Base-by-base conservation (phyloP, 2,797 vertebrate genomes). In the Alca torda region DNA sequence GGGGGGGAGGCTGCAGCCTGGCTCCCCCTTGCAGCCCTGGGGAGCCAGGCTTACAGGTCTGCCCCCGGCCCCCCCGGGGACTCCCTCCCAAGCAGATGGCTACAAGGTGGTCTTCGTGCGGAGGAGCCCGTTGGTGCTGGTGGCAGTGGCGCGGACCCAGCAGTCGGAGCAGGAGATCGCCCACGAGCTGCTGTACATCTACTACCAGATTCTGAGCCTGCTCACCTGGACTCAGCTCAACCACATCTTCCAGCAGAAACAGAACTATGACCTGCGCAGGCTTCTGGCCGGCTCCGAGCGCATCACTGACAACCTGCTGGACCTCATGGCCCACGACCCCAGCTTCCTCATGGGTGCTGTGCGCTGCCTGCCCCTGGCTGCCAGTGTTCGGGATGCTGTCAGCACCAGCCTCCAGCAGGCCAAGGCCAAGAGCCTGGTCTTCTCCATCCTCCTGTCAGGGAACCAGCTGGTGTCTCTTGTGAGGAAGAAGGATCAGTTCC, bases 171-270 rank as follows among this genome's bases (percentile, higher is more conserved):
- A 99, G 88, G 99, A 99, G 97, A 98, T 99, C 26, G 98, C 99
- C 24, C 99, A 99, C 4, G 99, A 99, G 97, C 98, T 99, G 87
- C 99, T 99, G 48, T 99, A 99, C 97, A 99, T 99, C 97, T 99
- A 99, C 98, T 99, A 99, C 97, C 99, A 99, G 98, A 99, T 99
- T 35, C 98, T 99, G 90, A 99, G 99, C 97, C 98, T 99, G 73
- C 98, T 99, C 9, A 99, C 99, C 2, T 98, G 99, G 92, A 99
- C 99, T 4, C 99, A 99, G 97, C 99, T 99, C 95, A 99, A 99
- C 97, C 99, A 99, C 97, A 98, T 99, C 97, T 99, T 99, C 96
- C 98, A 99, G 98, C 98, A 99, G 97, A 99, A 99, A 97, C 99
- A 99, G 98, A 99, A 99, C 98, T 99, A 99, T 4, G 99, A 99